phyloP scores from a whole-genome alignment of 2,797 vertebrate species.

The Phoebastria nigripes region DNA sequence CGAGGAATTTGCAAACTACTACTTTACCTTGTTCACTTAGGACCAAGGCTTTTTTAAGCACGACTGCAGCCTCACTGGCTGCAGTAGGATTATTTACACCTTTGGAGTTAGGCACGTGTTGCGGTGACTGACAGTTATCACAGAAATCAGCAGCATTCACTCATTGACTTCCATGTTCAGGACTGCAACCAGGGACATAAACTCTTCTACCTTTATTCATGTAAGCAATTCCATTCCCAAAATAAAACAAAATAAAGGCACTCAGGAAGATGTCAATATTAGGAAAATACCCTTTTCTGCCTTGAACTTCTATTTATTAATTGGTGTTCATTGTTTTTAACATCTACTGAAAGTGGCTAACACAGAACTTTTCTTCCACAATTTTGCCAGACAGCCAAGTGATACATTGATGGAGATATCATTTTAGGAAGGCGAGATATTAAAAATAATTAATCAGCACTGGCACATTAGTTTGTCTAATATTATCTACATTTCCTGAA shows the following conservation, averaged over 20 bases:
- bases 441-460: background rate
- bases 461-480: background rate
- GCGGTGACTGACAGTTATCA: background rate
- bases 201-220: background rate
- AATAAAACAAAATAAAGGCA: background rate
- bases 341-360: background rate
- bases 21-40: background rate
- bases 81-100: background rate
- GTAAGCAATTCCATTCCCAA: background rate
- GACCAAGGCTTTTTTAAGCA: background rate
- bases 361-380: background rate
- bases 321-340: background rate
- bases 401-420: background rate
- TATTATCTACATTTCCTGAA: background rate
- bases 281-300: background rate
- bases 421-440: background rate
- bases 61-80: background rate
- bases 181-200: background rate
- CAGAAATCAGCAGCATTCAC: background rate
- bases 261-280: background rate
- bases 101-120: background rate
- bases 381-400: background rate
- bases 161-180: background rate
- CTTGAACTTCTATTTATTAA: background rate
- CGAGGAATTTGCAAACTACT: background rate